phyloP scores from a whole-genome alignment of 2,888 invertebrate genomes.

The Brenthis daphne region DNA sequence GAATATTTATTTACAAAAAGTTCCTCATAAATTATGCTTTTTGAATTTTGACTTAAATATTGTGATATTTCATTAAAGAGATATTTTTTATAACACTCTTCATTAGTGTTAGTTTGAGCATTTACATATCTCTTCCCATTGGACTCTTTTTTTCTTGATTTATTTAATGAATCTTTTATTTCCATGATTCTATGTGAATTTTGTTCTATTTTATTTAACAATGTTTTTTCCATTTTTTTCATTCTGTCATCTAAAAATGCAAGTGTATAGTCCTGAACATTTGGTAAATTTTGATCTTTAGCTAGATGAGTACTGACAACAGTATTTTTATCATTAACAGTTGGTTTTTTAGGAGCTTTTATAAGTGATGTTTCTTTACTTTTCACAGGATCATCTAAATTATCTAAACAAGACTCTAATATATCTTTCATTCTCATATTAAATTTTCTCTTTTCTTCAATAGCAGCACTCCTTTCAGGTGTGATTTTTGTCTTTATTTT shows the following conservation, averaged over 20 bases:
- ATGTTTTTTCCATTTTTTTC: slow-evolving; percentile 62
- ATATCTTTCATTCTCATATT: slow-evolving; percentile 72
- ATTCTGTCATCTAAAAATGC: slow-evolving; percentile 63
- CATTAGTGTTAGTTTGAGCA: slow-evolving; percentile 54
- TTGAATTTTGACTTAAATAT: slow-evolving; percentile 61
- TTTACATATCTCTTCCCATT: slow-evolving; percentile 42
- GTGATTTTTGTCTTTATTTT: slow-evolving; percentile 53
- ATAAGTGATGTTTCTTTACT: slow-evolving; percentile 17
- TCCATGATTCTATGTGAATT: slow-evolving; percentile 63
- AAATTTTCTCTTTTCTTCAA: slow-evolving; percentile 68
- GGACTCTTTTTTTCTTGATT: slow-evolving; percentile 29
- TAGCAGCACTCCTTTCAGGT: slow-evolving; percentile 65
- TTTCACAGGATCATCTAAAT: slow-evolving; percentile 39
- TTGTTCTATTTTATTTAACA: slow-evolving; percentile 66
- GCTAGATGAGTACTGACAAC: slow-evolving; percentile 33
- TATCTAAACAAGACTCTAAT: slow-evolving; percentile 62
- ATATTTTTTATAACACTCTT: slow-evolving; percentile 58
- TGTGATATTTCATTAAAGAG: slow-evolving; percentile 68
- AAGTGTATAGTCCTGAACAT: slow-evolving; percentile 52
- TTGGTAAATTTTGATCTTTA: slow-evolving; percentile 45
- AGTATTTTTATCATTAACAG: slow-evolving; percentile 18
- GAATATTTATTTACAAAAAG: slow-evolving; percentile 63
- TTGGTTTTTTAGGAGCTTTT: slow-evolving; percentile 11
- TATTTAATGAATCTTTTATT: slow-evolving; percentile 50
- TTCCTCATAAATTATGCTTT: slow-evolving; percentile 69